Base-by-base conservation (phyloP, 2,797 vertebrate genomes). In the Tadarida brasiliensis region DNA sequence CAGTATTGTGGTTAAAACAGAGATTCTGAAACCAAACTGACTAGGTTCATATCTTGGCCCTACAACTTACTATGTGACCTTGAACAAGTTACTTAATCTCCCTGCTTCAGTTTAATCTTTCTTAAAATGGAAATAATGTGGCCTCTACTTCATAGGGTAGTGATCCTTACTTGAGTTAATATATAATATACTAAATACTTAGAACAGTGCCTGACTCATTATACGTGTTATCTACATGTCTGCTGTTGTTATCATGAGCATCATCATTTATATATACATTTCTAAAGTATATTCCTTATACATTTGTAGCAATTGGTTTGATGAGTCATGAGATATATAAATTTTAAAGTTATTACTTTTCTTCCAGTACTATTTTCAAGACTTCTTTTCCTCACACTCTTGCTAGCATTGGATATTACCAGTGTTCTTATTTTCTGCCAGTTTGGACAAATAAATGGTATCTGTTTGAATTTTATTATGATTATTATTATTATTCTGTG, bases 311-410 rank as follows among this genome's bases (percentile, higher is more conserved):
- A 91, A 73, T 56, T 81, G 22, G n/a, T 70, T 65, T 71, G 63
- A 63, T 85, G 44, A 26, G 28, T 77, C 81, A 56, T 63, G 35
- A 90, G 20, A 77, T 56, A 30, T 20, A 33, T 57, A 51, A 35
- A 77, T 91, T 78, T 78, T 71, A 33, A 59, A 84, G 19, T 90
- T 59, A 70, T 73, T 80, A 61, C 20, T 90, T 84, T 73, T 70
- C 17, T 76, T 91, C 76, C 51, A 87, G 5, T 67, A 91, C 14
- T 26, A 6, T 91, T 49, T 71, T 63, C 86, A 20, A 90, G 22
- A 51, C 63, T 90, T 51, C 5, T 65, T 94, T 85, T 47, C 56
- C 33, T 44, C 30, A 35, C 24, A 35, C 39, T 84, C 47, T 84
- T 94, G 22, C 65, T 71, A 56, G 54, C 54, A 56, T 86, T 86